These are phyloP conservation scores for Siniperca chuatsi DNA, from an alignment of 2,113 vertebrate species.

Conservation along the genomic window DNA sequence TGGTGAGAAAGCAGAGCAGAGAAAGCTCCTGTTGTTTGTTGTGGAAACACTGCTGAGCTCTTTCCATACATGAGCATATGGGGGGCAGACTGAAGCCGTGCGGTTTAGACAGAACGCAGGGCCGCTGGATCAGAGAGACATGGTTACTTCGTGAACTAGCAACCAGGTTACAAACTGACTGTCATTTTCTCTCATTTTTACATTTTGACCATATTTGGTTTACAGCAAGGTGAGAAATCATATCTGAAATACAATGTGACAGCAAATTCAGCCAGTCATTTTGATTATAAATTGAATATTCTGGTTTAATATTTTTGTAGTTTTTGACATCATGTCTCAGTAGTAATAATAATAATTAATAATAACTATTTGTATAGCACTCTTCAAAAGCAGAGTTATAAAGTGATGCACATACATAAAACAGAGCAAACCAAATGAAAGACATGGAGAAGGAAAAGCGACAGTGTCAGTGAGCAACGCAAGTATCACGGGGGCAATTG, in stretches of 20 bases:
- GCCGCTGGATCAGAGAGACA: background rate
- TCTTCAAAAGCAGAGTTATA: too few species aligned
- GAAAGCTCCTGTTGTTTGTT: constrained; percentile 70
- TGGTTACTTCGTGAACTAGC: background rate
- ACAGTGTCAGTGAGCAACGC: too few species aligned
- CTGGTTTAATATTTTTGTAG: background rate
- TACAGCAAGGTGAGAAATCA: background rate
- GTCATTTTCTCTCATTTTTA: rapidly evolving
- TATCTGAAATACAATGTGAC: background rate
- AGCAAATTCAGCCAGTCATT: too few species aligned
- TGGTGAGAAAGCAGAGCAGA: constrained; percentile 38
- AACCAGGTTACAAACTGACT: background rate
- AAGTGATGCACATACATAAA: too few species aligned
- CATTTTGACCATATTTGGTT: background rate
- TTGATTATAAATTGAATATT: background rate
- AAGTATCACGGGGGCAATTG: too few species aligned
- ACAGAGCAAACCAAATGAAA: too few species aligned
- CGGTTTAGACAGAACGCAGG: background rate
- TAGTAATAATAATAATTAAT: too few species aligned
- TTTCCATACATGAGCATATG: constrained; percentile 51
- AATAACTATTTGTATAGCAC: too few species aligned
- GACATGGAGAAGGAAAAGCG: too few species aligned
- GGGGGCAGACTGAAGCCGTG: constrained; percentile 2
- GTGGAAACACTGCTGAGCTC: constrained; percentile 70
- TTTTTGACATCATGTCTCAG: too few species aligned